Percentiles rank a stretch among this genome's conserved stretches.
Evolutionary conservation across 2,888 invertebrate species (phyloP).

Genomic region (Himalopsyche kuldschensis): DNA sequence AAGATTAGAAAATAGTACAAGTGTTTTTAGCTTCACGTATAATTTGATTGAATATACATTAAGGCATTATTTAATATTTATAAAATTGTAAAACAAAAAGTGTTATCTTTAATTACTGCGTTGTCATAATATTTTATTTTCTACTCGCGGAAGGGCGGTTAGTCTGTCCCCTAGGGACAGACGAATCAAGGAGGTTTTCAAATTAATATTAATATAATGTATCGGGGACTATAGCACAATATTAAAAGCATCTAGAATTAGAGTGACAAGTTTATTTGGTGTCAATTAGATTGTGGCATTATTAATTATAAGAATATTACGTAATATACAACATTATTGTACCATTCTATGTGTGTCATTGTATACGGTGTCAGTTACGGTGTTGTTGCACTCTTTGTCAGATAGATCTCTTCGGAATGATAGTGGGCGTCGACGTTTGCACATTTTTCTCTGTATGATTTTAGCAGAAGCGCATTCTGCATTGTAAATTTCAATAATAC

Average conservation of each 20-base stretch:
- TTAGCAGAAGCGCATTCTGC: too few relatives aligned
- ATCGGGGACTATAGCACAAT: background rate
- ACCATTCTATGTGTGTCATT: background rate
- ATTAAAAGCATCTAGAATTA: background rate
- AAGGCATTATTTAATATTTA: too few relatives aligned
- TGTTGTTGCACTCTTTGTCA: background rate
- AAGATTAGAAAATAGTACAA: background rate
- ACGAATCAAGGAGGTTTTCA: background rate
- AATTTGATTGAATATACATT: too few relatives aligned
- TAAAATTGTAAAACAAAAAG: too few relatives aligned
- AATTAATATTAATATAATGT: background rate
- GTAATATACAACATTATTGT: background rate
- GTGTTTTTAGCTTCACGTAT: background rate
- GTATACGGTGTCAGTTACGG: background rate
- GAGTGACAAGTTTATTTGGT: background rate
- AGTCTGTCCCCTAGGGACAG: background rate
- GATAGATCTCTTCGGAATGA: background rate
- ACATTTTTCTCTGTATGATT: background rate
- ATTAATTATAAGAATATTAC: background rate
- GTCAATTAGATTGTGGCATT: background rate
- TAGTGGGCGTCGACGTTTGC: background rate
- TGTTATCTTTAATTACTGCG: background rate
- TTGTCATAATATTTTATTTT: background rate
- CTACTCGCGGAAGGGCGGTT: background rate
- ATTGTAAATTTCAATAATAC: too few relatives aligned